Evolutionary conservation across 1,140 invertebrate genomes (phyloP), one percentile per base, ranked within the genome.

Genomic region (Drosophila mayri): DNA sequence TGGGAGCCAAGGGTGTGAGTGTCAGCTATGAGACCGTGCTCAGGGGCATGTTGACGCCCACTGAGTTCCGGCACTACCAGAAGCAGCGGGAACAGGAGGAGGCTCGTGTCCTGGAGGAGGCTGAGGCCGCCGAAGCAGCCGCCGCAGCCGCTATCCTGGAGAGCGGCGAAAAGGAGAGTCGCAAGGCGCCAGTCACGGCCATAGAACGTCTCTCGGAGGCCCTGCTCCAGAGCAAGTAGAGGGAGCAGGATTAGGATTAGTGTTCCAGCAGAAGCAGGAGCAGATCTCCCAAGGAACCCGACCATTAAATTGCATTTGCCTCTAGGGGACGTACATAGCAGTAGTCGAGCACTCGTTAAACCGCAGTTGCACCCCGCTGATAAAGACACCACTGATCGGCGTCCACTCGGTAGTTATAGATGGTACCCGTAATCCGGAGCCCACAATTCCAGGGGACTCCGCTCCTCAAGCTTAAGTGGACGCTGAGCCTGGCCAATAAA

Each of bases 21-120:
- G 94, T 96, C 5, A 95, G 94, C 5, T 96, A 95, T 64, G 95
- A 96, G 57, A 96, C 95, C 0, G 94, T 96, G 35, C 90, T 96
- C 38, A 94, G 95, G 92, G 95, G 95, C 41, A 95, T 96, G 95
- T 90, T 96, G 44, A 96, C 95, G 18, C 95, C 95, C 8, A 96
- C 95, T 3, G 95, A 96, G 86, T 95, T 96, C 79, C 93, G 95
- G 81, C 92, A 95, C 60, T 93, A 94, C 80, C 94, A 93, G 79
- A 93, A 94, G 92, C 88, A 93, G 47, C 85, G 90, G 4, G 91
- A 93, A 44, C 65, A 91, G 32, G 90, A 91, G 54, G 82, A 93
- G 70, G 81, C 88, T 22, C 86, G 87, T 18, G 68, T 76, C 4
- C 77, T 79, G 16, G 74, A 90, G 63, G 83, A 71, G 9, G 86